These are phyloP conservation scores for Synanthedon andrenaeformis DNA, from an alignment of 2,888 invertebrate species.

Conservation along the genomic window DNA sequence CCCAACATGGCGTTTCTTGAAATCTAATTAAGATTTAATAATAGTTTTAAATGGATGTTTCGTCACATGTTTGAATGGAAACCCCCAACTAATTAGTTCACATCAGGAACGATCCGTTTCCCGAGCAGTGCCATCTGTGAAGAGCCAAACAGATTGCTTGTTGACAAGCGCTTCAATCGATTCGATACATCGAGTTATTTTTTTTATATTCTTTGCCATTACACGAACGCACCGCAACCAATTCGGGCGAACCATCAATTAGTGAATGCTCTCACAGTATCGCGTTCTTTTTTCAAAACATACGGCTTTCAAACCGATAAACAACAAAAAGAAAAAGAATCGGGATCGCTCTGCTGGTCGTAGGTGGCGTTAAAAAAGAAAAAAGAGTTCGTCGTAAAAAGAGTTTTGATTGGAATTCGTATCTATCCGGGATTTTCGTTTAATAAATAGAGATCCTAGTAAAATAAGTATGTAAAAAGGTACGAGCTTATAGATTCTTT, in stretches of 20 bases:
- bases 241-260: conserved; percentile 51
- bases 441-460: conserved; percentile 23
- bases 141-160: conserved; percentile 30
- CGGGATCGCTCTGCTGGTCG: conserved; percentile 21
- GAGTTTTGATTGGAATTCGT: conserved; percentile 42
- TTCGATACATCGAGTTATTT: conserved; percentile 45
- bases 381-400: conserved; percentile 37
- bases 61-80: conserved; percentile 36
- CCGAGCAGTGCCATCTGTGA: conserved; percentile 52
- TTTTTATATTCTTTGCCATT: conserved; percentile 17
- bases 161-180: conserved; percentile 47
- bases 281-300: conserved; percentile 40
- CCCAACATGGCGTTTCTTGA: not conserved
- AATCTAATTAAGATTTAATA: conserved; percentile 33
- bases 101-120: conserved; percentile 20
- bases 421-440: conserved; percentile 38
- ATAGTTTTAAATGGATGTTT: conserved; percentile 22
- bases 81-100: conserved; percentile 24
- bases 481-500: too few species aligned
- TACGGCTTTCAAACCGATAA: conserved; percentile 43
- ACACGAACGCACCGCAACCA: conserved; percentile 38
- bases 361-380: conserved; percentile 41
- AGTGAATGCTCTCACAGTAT: conserved; percentile 55
- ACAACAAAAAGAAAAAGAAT: conserved; percentile 35
- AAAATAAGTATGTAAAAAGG: too few species aligned